Conservation (phyloP, 2,797 vertebrate species). For the Pangasius krempfi region DNA sequence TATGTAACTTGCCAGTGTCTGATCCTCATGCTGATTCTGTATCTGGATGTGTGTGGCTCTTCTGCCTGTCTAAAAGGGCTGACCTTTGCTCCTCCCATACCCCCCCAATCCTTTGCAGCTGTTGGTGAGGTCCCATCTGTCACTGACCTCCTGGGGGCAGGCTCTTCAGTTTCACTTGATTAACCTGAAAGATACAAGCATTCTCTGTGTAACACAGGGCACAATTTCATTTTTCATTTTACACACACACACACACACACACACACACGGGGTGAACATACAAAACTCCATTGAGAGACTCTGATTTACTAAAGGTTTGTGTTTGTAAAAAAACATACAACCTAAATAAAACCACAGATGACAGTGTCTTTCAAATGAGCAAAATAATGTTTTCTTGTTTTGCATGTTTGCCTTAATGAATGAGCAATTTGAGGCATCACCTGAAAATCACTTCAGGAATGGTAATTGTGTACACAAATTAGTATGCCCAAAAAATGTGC, state of each 20-base stretch:
- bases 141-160: constrained; percentile 68
- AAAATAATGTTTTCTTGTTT: background rate
- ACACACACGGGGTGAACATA: background rate
- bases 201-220: constrained; percentile 20
- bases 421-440: background rate
- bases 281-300: background rate
- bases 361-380: background rate
- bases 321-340: background rate
- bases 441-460: background rate
- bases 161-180: constrained; percentile 40
- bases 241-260: background rate
- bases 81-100: constrained; percentile 51
- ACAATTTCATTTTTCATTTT: constrained; percentile 7
- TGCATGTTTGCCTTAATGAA: background rate
- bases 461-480: background rate
- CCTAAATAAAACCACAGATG: background rate
- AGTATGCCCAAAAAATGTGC: background rate
- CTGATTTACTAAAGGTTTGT: background rate
- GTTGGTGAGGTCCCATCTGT: constrained; percentile 76
- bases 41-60: constrained; percentile 19
- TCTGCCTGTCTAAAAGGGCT: constrained; percentile 34
- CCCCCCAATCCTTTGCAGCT: constrained; percentile 70
- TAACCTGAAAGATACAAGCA: constrained; percentile 36
- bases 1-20: background rate
- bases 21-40: background rate